Evolutionary conservation across 2,797 vertebrate genomes (phyloP).

Genomic region (Dipus sagitta): DNA sequence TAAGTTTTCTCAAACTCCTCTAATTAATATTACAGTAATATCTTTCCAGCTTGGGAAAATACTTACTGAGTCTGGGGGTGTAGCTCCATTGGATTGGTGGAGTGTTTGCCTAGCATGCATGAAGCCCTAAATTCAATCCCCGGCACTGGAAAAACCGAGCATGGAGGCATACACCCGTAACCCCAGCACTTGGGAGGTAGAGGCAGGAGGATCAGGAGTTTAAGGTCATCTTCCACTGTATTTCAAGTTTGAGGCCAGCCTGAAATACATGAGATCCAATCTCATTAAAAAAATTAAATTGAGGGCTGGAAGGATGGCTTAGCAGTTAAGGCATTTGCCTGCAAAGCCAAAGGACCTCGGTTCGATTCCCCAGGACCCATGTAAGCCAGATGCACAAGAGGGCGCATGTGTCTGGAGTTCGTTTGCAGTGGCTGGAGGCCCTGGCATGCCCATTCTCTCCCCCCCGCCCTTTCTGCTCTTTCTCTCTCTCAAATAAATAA

Average conservation of each 20-base stretch:
- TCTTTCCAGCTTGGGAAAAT: not conserved
- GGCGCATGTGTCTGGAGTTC: too few species aligned
- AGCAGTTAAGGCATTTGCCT: too few species aligned
- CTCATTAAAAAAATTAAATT: too few species aligned
- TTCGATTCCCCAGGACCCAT: too few species aligned
- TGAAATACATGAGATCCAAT: not conserved
- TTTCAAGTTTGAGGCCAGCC: not conserved
- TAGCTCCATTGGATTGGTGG: not conserved
- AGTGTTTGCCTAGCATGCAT: not conserved
- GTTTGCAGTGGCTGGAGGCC: too few species aligned
- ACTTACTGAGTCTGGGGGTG: not conserved
- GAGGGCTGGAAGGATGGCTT: too few species aligned
- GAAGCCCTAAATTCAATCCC: not conserved
- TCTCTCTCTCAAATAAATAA: too few species aligned
- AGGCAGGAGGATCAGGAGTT: not conserved
- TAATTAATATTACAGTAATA: not conserved
- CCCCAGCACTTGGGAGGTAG: not conserved
- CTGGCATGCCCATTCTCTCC: too few species aligned
- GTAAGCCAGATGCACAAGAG: too few species aligned
- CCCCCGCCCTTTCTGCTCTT: too few species aligned
- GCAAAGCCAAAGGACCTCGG: too few species aligned
- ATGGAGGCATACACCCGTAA: not conserved
- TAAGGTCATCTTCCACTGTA: not conserved
- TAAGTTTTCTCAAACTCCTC: conserved; percentile 1
- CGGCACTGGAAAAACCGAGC: not conserved